phyloP scores from a whole-genome alignment of 2,113 vertebrate genomes.

The Thalassarche chlororhynchos region DNA sequence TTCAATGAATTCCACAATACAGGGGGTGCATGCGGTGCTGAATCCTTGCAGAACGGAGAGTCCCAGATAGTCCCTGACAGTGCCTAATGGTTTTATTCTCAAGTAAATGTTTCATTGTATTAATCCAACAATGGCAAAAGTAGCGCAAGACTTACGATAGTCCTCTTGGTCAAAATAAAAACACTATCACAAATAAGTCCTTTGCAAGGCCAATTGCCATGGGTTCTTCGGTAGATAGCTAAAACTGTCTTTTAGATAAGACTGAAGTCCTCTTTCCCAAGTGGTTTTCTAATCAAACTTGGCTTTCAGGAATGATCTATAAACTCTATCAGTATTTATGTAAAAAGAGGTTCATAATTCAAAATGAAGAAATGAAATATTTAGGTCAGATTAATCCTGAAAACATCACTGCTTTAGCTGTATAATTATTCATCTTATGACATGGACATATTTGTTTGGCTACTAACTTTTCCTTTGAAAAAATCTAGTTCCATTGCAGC shows the following conservation, averaged over 20 bases:
- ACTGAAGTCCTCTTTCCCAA: not conserved
- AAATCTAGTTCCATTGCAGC: not conserved
- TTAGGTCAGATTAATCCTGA: constrained; percentile 38
- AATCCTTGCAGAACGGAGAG: not conserved
- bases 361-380: constrained; percentile 48
- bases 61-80: not conserved
- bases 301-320: constrained; percentile 22
- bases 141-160: not conserved
- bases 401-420: not conserved
- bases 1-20: not conserved
- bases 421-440: constrained; percentile 4
- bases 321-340: constrained; percentile 3
- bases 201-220: no score
- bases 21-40: not conserved
- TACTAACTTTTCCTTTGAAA: not conserved
- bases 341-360: constrained; percentile 47
- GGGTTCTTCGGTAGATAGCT: not conserved
- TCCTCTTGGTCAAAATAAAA: not conserved
- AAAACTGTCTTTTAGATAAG: not conserved
- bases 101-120: not conserved
- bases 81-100: not conserved
- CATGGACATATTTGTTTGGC: not conserved
- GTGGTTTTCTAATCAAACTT: constrained; percentile 15
- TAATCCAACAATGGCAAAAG: not conserved
- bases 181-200: not conserved